Percentiles rank a stretch among this genome's conserved stretches.
Conservation (phyloP, 1,140 invertebrate species). For the Lepeophtheirus salmonis region DNA sequence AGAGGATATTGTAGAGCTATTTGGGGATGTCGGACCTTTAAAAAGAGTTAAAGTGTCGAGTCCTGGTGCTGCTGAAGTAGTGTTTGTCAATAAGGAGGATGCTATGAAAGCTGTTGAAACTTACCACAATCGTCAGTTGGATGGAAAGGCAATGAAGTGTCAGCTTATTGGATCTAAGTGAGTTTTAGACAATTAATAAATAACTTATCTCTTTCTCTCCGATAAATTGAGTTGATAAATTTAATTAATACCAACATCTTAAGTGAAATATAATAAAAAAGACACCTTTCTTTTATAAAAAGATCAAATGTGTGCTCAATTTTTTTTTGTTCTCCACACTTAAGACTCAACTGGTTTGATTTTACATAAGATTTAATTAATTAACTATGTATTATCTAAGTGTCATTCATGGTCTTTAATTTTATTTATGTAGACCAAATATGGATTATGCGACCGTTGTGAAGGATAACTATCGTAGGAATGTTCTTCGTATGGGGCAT, state of each 20-base stretch:
- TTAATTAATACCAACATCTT: no score
- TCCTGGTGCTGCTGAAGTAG: slow-evolving; percentile 28
- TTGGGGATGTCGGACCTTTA: slow-evolving; percentile 30
- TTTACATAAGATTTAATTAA: no score
- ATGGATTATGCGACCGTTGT: no score
- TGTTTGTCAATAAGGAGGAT: slow-evolving; percentile 28
- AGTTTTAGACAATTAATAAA: background rate
- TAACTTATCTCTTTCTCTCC: no score
- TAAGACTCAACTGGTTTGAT: no score
- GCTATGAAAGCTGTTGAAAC: slow-evolving; percentile 28
- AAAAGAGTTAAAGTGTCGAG: slow-evolving; percentile 27
- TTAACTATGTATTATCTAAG: no score
- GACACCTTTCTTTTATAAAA: background rate
- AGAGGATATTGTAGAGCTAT: slow-evolving; percentile 30
- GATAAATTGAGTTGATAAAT: no score
- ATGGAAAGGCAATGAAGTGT: slow-evolving; percentile 24
- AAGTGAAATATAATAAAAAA: background rate
- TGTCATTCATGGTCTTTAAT: no score
- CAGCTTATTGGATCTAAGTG: slow-evolving; percentile 5
- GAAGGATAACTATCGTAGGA: no score
- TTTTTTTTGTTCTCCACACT: background rate
- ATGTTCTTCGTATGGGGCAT: no score
- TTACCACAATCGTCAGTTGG: slow-evolving; percentile 31
- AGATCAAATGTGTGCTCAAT: background rate
- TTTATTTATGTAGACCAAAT: no score